These are phyloP conservation scores for Euphysa ruthae DNA, from an alignment of 30 jellyfish, hydroid and myxozoan genomes.

Conservation along the genomic window DNA sequence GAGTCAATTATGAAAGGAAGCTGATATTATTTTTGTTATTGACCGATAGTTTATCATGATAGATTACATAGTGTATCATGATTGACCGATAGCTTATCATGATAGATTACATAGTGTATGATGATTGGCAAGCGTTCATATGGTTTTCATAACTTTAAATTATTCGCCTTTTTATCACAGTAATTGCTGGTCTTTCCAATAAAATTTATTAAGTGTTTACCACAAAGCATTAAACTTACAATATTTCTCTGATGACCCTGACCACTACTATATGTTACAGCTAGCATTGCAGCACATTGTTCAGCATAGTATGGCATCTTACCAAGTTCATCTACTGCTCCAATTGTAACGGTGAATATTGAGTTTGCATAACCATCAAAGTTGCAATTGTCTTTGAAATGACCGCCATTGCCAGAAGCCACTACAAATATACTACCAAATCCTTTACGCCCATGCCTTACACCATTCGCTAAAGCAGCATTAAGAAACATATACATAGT, in stretches of 20 bases:
- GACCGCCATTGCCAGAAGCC: constrained; percentile 99
- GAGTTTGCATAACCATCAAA: constrained; percentile 98
- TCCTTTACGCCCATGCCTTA: constrained; percentile 89
- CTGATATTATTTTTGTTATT: too few relatives aligned
- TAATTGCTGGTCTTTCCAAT: too few relatives aligned
- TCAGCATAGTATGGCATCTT: constrained; percentile 98
- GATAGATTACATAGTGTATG: too few relatives aligned
- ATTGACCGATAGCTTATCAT: too few relatives aligned
- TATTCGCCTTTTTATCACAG: too few relatives aligned
- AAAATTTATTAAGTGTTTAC: too few relatives aligned
- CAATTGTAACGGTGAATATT: constrained; percentile 91
- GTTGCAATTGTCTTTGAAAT: constrained; percentile 93
- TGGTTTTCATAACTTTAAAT: too few relatives aligned
- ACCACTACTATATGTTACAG: constrained; percentile 98
- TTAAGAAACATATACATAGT: neutral
- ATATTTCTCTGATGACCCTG: constrained; percentile 92
- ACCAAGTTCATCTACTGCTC: constrained; percentile 98
- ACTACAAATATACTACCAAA: constrained; percentile 93
- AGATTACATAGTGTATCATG: too few relatives aligned
- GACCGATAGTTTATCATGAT: too few relatives aligned
- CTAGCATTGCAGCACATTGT: constrained; percentile 98
- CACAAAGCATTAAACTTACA: constrained; percentile 58
- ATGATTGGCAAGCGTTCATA: too few relatives aligned
- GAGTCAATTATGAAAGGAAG: too few relatives aligned
- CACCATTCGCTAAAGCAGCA: constrained; percentile 99